Base-by-base conservation (phyloP, 2,888 invertebrate species). In the Cephonodes hylas region DNA sequence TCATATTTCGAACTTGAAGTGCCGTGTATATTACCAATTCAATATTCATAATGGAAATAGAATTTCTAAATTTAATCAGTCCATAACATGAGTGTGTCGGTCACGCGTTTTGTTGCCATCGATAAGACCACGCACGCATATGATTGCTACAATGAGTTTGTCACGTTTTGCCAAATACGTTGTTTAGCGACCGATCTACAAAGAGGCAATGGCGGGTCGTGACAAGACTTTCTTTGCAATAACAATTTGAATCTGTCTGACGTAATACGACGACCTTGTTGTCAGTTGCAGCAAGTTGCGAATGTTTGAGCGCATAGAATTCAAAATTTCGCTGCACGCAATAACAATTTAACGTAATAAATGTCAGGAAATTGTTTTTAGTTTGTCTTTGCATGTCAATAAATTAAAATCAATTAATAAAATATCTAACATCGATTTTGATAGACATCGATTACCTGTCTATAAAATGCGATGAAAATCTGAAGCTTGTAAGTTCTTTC, bases 141-240 rank as follows among this genome's bases (percentile, higher is more conserved):
- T 10, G 15, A 27, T 27, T 18, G 27, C 18, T 18, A 27, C 53
- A 53, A 53, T 53, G 53, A 53, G 27, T 53, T 31, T 8, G 31
- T 53, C 53, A 53, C 53, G 53, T 53, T 53, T 53, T 53, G 53
- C 53, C 53, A 31, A 53, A 53, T 53, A 31, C 27, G 15, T 18
- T 7, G n/a, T 53, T 23, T 25, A 10, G 8, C 48, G 27, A 53
- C 31, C 53, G 13, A 38, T n/a, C 38, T 38, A 38, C 38, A 31
- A 27, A 31, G 18, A 53, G 18, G 27, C 53, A 53, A 27, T 48
- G 53, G 15, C 18, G 31, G 18, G 31, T 53, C 53, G 53, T 53
- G 53, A 53, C 53, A 53, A 38, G n/a, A 53, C 53, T 53, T 53
- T 53, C 53, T 53, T 53, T 53, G 18, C 53, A 53, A 53, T 53